Conservation (phyloP, 2,888 invertebrate species). For the Dynastes maya region DNA sequence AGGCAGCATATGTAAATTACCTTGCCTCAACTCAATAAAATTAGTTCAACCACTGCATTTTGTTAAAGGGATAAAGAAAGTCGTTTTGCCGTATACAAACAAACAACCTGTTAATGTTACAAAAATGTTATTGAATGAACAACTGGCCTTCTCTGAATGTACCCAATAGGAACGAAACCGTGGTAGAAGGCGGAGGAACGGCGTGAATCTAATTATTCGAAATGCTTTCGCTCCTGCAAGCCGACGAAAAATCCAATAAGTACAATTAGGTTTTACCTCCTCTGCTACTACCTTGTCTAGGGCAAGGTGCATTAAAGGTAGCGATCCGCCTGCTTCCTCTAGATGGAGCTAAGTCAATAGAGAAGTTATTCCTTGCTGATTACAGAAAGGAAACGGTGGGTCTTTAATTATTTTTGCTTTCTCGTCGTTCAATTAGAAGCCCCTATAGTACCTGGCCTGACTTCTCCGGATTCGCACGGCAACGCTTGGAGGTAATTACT, state of each 20-base stretch:
- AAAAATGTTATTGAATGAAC: too few species aligned
- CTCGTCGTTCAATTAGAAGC: slow-evolving; percentile 38
- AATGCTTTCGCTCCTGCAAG: slow-evolving; percentile 21
- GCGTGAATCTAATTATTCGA: slow-evolving; percentile 38
- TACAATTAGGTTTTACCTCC: slow-evolving; percentile 43
- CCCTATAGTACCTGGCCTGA: background rate
- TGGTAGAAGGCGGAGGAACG: background rate
- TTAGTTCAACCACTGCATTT: too few species aligned
- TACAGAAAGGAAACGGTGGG: slow-evolving; percentile 45
- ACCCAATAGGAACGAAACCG: too few species aligned
- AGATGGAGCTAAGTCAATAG: slow-evolving; percentile 48
- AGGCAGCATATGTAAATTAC: too few species aligned
- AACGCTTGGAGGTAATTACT: background rate
- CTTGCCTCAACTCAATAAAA: background rate
- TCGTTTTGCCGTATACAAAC: too few species aligned
- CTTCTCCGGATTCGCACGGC: too few species aligned
- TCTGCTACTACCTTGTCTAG: background rate
- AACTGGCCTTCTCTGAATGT: too few species aligned
- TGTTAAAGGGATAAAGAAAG: too few species aligned
- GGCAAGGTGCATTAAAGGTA: slow-evolving; percentile 41
- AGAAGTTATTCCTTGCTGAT: slow-evolving; percentile 51
- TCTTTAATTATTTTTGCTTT: slow-evolving; percentile 52
- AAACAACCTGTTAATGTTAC: too few species aligned
- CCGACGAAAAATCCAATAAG: slow-evolving; percentile 33
- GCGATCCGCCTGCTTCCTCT: slow-evolving; percentile 18